Conservation (phyloP, 2,888 invertebrate species). For the Nyleta sp. region DNA sequence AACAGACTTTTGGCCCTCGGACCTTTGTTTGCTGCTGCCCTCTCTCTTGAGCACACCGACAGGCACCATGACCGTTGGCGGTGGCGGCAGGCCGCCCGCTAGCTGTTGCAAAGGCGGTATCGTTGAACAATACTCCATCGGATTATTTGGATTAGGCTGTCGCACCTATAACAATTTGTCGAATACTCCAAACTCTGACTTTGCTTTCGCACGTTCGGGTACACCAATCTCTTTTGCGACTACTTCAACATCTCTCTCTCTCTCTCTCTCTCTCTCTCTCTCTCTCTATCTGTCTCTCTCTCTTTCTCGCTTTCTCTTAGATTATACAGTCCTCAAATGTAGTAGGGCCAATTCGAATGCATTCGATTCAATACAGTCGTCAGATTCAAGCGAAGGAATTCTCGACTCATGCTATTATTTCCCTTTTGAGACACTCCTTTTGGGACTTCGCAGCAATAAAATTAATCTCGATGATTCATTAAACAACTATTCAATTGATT, state of each 20-base stretch:
- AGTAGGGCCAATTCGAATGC: constrained; percentile 6
- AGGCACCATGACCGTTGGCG: constrained; percentile 90
- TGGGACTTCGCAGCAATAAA: neutral
- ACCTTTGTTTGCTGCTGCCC: constrained; percentile 83
- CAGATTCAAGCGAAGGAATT: constrained; percentile 33
- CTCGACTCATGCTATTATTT: constrained; percentile 33
- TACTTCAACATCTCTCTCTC: constrained; percentile 15
- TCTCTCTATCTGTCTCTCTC: too few relatives aligned
- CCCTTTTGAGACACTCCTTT: neutral
- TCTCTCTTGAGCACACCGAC: constrained; percentile 91
- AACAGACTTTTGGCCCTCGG: constrained; percentile 88
- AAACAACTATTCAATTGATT: too few relatives aligned
- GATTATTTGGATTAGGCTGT: constrained; percentile 92
- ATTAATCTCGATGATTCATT: neutral
- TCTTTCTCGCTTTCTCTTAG: neutral
- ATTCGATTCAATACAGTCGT: constrained; percentile 12
- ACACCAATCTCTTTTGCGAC: constrained; percentile 55
- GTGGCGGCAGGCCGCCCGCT: constrained; percentile 82
- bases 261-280: constrained; percentile 1
- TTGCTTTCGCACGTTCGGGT: constrained; percentile 39
- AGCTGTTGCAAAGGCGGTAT: constrained; percentile 91
- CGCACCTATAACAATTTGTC: constrained; percentile 83
- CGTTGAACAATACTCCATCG: constrained; percentile 93
- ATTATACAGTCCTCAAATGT: constrained; percentile 3
- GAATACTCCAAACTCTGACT: constrained; percentile 80